These are phyloP conservation scores for Drosophila demipolita DNA, from an alignment of 2,888 invertebrate species.

Conservation along the genomic window DNA sequence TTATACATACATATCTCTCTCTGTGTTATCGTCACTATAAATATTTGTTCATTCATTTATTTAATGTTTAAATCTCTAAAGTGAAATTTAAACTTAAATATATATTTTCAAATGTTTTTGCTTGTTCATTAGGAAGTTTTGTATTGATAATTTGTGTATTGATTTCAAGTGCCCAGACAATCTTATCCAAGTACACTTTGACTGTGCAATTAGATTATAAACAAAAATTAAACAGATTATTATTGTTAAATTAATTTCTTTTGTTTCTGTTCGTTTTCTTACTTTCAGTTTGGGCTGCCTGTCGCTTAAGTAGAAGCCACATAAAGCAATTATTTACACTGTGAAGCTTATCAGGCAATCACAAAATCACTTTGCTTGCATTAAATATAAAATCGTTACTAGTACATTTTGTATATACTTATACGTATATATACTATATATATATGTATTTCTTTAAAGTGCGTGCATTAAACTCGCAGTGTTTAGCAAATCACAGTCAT, in stretches of 20 bases:
- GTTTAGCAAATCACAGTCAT: constrained; percentile 68
- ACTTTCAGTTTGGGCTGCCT: constrained; percentile 40
- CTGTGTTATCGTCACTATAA: constrained; percentile 2
- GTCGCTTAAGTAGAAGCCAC: constrained; percentile 12
- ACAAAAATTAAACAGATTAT: constrained; percentile 22
- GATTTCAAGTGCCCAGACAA: constrained; percentile 60
- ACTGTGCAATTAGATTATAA: constrained; percentile 39
- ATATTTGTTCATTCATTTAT: background rate
- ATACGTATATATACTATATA: constrained; percentile 8
- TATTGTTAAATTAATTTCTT: constrained; percentile 24
- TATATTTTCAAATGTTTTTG: background rate
- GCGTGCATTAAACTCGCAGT: constrained; percentile 21
- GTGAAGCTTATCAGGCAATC: constrained; percentile 42
- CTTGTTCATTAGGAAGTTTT: constrained; percentile 3
- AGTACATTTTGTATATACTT: constrained; percentile 20
- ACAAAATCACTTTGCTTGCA: constrained; percentile 57
- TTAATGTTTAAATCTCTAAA: constrained; percentile 1
- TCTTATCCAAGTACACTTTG: constrained; percentile 52
- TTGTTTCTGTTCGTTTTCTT: background rate
- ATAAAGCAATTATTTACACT: constrained; percentile 57
- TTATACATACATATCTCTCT: constrained; percentile 4
- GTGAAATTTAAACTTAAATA: background rate
- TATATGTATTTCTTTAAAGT: constrained; percentile 23
- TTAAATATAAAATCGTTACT: constrained; percentile 56
- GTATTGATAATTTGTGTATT: constrained; percentile 8